Evolutionary conservation across 2,113 vertebrate species (phyloP).

Genomic region (Petrocephalus zakoni): DNA sequence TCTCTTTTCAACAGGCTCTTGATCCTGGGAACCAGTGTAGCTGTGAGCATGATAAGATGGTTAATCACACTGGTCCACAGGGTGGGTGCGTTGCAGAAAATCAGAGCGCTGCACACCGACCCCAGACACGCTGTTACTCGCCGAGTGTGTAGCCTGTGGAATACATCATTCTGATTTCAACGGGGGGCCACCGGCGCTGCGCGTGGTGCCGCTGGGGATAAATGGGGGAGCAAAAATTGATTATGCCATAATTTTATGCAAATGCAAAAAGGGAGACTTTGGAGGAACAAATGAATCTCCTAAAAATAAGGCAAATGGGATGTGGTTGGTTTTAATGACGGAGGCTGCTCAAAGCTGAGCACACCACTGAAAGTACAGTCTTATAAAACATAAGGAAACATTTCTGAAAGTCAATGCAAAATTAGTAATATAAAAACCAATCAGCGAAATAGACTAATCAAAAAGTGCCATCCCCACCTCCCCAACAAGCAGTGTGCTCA

Average conservation of each 20-base stretch:
- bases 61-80: background rate
- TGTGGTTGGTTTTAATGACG: constrained; percentile 40
- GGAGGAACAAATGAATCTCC: constrained; percentile 28
- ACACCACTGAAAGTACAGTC: constrained; percentile 31
- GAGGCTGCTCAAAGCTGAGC: constrained; percentile 41
- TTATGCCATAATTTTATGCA: constrained; percentile 32
- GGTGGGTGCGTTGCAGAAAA: background rate
- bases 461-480: background rate
- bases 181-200: background rate
- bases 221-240: constrained; percentile 26
- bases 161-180: constrained; percentile 6
- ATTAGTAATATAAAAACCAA: constrained; percentile 30
- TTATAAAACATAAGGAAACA: constrained; percentile 37
- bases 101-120: background rate
- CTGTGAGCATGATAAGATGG: background rate
- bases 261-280: constrained; percentile 28
- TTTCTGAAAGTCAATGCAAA: constrained; percentile 24
- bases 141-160: background rate
- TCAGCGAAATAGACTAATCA: constrained; percentile 31
- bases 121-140: background rate
- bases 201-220: constrained; percentile 2
- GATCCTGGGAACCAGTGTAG: background rate
- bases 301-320: constrained; percentile 31
- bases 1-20: background rate
- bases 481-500: background rate